A percentile compares a stretch with the other conserved stretches of the same genome.
Evolutionary conservation across 2,113 vertebrate genomes (phyloP).

Genomic region (Myrmecophaga tridactyla): DNA sequence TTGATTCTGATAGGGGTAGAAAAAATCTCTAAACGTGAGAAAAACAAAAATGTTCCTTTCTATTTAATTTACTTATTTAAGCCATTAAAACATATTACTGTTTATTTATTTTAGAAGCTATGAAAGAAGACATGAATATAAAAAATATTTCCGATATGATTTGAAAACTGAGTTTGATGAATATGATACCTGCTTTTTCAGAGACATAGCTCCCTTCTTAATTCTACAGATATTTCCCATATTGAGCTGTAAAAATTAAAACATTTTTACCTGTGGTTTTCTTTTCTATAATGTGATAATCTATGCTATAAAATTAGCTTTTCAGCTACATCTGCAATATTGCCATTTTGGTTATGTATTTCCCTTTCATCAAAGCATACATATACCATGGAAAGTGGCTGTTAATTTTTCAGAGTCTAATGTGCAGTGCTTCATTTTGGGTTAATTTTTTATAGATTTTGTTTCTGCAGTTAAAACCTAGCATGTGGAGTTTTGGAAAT

Average conservation of each 20-base stretch:
- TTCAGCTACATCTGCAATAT: neutral
- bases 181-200: neutral
- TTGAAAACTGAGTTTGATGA: neutral
- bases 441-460: neutral
- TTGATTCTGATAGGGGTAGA: neutral
- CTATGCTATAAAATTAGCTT: neutral
- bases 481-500: neutral
- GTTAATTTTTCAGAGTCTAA: neutral
- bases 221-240: neutral
- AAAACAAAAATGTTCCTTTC: neutral
- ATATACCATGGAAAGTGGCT: neutral
- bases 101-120: slow-evolving; percentile 4
- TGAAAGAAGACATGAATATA: neutral
- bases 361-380: neutral
- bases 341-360: neutral
- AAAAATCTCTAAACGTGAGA: slow-evolving; percentile 11
- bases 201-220: neutral
- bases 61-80: neutral
- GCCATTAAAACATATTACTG: neutral
- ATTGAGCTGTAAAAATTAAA: neutral
- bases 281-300: neutral
- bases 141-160: neutral
- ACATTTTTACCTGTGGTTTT: neutral
- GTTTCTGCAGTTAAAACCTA: neutral
- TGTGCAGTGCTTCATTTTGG: neutral